Evolutionary conservation across 2,113 vertebrate species (phyloP).

Genomic region (Scomber scombrus): DNA sequence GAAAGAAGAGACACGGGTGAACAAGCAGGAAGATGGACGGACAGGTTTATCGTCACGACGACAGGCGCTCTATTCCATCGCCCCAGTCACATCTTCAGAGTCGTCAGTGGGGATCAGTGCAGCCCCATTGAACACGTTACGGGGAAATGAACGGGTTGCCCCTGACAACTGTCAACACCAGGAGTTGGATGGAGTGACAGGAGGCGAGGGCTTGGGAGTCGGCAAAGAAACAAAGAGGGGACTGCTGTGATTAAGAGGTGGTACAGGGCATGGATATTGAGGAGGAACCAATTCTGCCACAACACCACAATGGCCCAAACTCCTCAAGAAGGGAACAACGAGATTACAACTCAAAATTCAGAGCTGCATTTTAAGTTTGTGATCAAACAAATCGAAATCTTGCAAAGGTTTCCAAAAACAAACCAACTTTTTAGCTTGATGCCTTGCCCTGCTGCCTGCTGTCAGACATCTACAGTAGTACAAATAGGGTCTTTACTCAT

Average conservation of each 20-base stretch:
- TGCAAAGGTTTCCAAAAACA: not conserved
- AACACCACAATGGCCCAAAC: slow-evolving; percentile 8
- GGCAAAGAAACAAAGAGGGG: slow-evolving; percentile 52
- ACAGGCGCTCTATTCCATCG: slow-evolving; percentile 54
- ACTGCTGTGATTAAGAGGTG: slow-evolving; percentile 44
- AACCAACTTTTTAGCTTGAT: slow-evolving; percentile 9
- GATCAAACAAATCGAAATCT: slow-evolving; percentile 7
- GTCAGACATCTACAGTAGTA: too few relatives aligned
- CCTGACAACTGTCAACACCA: slow-evolving; percentile 66
- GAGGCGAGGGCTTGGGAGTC: slow-evolving; percentile 28
- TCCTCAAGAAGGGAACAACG: not conserved
- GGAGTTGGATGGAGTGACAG: slow-evolving; percentile 73
- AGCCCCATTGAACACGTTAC: slow-evolving; percentile 80
- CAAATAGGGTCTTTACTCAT: too few relatives aligned
- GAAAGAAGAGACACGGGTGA: slow-evolving; percentile 76
- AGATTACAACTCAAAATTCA: too few relatives aligned
- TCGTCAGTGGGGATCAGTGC: slow-evolving; percentile 80
- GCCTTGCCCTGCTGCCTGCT: not conserved
- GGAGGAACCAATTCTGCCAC: slow-evolving; percentile 36
- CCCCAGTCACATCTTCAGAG: slow-evolving; percentile 73
- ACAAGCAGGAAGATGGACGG: slow-evolving; percentile 73
- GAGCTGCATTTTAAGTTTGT: not conserved
- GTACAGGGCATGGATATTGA: slow-evolving; percentile 13
- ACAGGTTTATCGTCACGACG: slow-evolving; percentile 66
- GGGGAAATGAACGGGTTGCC: slow-evolving; percentile 66